Percentiles rank a stretch among this genome's conserved stretches.
phyloP scores from a whole-genome alignment of 1,140 invertebrate genomes.

The Diuraphis noxia region DNA sequence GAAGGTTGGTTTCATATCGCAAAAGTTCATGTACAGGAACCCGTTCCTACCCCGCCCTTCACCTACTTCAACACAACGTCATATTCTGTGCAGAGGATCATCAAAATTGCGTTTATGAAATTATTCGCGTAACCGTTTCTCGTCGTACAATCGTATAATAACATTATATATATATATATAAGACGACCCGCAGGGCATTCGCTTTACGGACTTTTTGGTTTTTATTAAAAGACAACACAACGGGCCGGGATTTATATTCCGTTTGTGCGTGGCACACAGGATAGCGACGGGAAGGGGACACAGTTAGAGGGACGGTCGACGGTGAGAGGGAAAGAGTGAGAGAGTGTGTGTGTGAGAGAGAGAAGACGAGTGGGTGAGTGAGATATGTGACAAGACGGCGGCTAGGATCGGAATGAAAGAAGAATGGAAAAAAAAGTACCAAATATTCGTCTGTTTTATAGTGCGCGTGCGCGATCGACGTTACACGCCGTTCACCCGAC shows the following conservation, averaged over 20 bases:
- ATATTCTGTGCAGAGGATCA: not conserved
- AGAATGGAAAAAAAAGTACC: not conserved
- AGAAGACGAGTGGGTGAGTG: not conserved
- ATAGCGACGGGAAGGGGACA: not conserved
- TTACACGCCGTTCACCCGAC: not conserved
- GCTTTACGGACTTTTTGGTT: not conserved
- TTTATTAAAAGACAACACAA: constrained; percentile 40
- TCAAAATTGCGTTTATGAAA: constrained; percentile 38
- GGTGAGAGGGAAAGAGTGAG: too few relatives aligned
- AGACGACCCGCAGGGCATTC: not conserved
- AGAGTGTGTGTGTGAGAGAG: accelerated
- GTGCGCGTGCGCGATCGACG: too few relatives aligned
- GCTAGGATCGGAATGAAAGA: not conserved
- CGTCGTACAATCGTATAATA: not conserved
- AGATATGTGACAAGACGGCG: not conserved
- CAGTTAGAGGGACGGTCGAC: not conserved
- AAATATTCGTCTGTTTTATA: not conserved
- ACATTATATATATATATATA: constrained; percentile 19
- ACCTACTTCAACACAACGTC: not conserved
- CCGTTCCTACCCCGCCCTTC: not conserved
- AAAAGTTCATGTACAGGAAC: not conserved
- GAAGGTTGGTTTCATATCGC: not conserved
- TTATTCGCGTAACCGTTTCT: not conserved
- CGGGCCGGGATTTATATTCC: constrained; percentile 21
- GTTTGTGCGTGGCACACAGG: not conserved